Evolutionary conservation across 2,797 vertebrate genomes (phyloP).

Genomic region (Bryconaethiops microstoma): DNA sequence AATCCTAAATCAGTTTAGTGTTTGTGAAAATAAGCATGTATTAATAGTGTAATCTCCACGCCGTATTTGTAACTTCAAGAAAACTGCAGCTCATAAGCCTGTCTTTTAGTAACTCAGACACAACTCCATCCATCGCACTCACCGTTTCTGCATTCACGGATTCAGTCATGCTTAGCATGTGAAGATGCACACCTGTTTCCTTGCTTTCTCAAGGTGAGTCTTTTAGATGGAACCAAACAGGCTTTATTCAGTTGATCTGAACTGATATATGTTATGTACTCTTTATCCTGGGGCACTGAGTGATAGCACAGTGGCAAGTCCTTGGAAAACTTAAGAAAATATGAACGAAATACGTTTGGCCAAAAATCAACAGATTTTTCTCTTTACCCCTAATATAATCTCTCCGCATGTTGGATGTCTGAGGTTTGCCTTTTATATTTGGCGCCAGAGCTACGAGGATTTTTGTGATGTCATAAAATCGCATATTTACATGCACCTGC

Average conservation of each 20-base stretch:
- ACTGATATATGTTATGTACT: constrained; percentile 25
- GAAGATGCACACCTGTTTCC: constrained; percentile 35
- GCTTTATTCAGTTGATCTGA: constrained; percentile 45
- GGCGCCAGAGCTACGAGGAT: too few species aligned
- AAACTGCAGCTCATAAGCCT: constrained; percentile 16
- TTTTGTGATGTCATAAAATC: too few species aligned
- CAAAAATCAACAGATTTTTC: not conserved
- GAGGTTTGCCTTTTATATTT: not conserved
- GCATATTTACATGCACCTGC: too few species aligned
- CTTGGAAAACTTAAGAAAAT: not conserved
- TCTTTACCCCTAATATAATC: not conserved
- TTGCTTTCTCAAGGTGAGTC: constrained; percentile 38
- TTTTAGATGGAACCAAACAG: constrained; percentile 48
- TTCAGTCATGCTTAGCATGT: constrained; percentile 50
- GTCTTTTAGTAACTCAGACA: not conserved
- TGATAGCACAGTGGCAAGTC: not conserved
- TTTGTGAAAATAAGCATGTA: constrained; percentile 11
- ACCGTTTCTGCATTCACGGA: constrained; percentile 6
- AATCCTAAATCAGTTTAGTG: not conserved
- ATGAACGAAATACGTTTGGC: not conserved
- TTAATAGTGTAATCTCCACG: constrained; percentile 10
- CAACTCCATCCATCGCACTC: not conserved
- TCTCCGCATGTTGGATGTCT: not conserved
- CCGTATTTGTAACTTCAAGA: not conserved
- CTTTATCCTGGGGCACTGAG: not conserved